These are phyloP conservation scores for Choloepus didactylus DNA, from an alignment of 2,797 vertebrate genomes.

Conservation along the genomic window DNA sequence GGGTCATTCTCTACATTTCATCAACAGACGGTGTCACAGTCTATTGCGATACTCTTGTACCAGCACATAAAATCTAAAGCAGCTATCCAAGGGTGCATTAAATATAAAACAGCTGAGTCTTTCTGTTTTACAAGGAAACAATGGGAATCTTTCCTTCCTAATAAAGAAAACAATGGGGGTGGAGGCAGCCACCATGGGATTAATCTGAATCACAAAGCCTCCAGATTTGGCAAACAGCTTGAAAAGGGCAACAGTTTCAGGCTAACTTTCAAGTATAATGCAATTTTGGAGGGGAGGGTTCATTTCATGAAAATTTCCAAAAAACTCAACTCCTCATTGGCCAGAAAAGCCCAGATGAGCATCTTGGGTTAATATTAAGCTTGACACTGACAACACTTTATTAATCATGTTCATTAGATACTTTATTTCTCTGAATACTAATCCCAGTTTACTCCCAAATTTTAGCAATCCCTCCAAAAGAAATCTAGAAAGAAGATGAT, in stretches of 20 bases:
- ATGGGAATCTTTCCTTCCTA: constrained; percentile 68
- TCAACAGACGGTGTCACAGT: constrained; percentile 80
- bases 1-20: constrained; percentile 49
- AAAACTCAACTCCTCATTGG: neutral
- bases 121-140: constrained; percentile 72
- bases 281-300: constrained; percentile 40
- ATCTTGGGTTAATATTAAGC: constrained; percentile 22
- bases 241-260: constrained; percentile 67
- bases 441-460: neutral
- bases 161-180: constrained; percentile 79
- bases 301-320: constrained; percentile 59
- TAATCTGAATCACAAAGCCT: constrained; percentile 73
- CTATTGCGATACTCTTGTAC: constrained; percentile 22
- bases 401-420: neutral
- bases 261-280: constrained; percentile 69
- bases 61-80: constrained; percentile 56
- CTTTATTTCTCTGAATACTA: neutral
- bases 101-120: constrained; percentile 72
- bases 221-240: constrained; percentile 60
- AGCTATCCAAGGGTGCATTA: constrained; percentile 70
- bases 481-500: neutral
- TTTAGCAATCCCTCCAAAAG: neutral
- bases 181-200: constrained; percentile 47
- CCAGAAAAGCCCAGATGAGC: neutral
- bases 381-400: neutral